Conservation (phyloP, 2,888 invertebrate genomes). For the Drosophila antonietae region DNA sequence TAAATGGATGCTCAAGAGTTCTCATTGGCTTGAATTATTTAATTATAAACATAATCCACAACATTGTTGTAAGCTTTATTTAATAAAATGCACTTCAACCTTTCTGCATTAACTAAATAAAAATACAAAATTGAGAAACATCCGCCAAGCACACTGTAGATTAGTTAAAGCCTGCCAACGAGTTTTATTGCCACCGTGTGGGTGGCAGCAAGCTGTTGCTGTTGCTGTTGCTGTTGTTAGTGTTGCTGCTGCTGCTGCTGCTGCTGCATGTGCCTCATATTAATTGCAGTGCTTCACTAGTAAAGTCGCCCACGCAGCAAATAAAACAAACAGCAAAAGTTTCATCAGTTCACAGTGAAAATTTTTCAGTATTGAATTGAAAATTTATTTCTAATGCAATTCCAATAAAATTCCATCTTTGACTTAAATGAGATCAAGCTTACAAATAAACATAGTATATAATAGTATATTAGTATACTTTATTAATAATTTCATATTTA, state of each 20-base stretch:
- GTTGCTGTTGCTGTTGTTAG: constrained; percentile 3
- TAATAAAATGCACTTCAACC: neutral
- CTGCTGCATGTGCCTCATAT: constrained; percentile 56
- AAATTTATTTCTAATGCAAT: neutral
- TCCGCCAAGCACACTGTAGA: constrained; percentile 4
- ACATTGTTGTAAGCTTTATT: neutral
- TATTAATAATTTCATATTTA: neutral
- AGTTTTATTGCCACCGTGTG: constrained; percentile 31
- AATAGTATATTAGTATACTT: too few species aligned
- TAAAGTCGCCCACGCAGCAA: constrained; percentile 54
- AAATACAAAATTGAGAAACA: constrained; percentile 1
- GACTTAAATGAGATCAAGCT: neutral
- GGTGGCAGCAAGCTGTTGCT: constrained; percentile 43
- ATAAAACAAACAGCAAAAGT: constrained; percentile 55
- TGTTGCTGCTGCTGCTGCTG: constrained; percentile 34
- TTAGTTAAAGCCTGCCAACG: constrained; percentile 18
- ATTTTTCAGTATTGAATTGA: neutral
- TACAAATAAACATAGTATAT: too few species aligned
- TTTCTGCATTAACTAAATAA: neutral
- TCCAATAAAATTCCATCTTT: neutral
- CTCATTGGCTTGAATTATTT: constrained; percentile 10
- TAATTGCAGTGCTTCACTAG: constrained; percentile 67
- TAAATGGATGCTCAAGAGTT: neutral
- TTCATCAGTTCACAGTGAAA: constrained; percentile 41
- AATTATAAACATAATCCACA: neutral